Evolutionary conservation across 2,888 invertebrate species (phyloP).

Genomic region (Vanessa cardui): DNA sequence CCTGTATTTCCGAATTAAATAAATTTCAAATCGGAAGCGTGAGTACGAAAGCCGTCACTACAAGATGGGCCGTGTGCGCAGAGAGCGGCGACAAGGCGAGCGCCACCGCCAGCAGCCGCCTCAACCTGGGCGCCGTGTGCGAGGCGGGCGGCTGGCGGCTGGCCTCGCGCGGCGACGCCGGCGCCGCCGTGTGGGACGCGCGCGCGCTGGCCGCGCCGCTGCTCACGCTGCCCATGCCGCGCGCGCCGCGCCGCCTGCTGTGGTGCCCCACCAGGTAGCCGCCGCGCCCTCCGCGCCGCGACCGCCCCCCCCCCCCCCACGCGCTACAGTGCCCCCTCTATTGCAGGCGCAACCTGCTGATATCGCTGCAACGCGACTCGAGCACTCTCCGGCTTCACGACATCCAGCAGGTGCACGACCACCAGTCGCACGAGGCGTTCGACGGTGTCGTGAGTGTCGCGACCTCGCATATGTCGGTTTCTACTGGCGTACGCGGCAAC

Average conservation of each 20-base stretch:
- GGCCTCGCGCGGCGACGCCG: conserved; percentile 91
- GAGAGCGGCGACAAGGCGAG: conserved; percentile 81
- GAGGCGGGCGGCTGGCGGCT: conserved; percentile 91
- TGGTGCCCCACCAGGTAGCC: conserved; percentile 94
- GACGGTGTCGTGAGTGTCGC: conserved; percentile 48
- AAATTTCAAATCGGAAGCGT: not conserved
- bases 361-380: conserved; percentile 91
- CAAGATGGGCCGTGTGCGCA: not conserved
- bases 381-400: conserved; percentile 91
- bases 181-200: conserved; percentile 94
- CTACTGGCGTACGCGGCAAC: no score
- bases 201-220: conserved; percentile 93
- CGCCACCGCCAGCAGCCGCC: conserved; percentile 88
- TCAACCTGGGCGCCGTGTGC: conserved; percentile 91
- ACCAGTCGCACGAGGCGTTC: conserved; percentile 43
- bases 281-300: no score
- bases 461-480: no score
- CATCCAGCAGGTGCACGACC: conserved; percentile 82
- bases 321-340: not conserved
- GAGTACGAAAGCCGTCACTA: not conserved
- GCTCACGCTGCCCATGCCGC: conserved; percentile 85
- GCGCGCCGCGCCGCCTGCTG: conserved; percentile 87
- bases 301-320: no score
- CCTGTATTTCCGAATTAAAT: conserved; percentile 20
- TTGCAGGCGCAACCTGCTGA: conserved; percentile 86